Conservation (phyloP, 1,140 invertebrate genomes). For the Magallana angulata region DNA sequence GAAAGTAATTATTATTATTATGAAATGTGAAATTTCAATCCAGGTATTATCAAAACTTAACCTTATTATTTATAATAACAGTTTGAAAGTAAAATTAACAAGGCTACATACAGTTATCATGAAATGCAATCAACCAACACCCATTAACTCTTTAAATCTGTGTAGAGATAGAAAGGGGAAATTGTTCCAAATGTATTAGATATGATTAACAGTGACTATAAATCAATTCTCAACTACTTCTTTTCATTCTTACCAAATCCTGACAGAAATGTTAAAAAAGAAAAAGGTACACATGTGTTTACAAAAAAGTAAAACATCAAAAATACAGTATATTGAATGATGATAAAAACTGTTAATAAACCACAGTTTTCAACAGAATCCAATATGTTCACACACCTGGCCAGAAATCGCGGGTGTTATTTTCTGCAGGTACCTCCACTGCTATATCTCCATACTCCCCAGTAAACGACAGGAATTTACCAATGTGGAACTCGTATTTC, state of each 20-base stretch:
- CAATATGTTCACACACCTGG: conserved; percentile 26
- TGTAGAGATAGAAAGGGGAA: neutral
- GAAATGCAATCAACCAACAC: neutral
- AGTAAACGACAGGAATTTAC: conserved; percentile 63
- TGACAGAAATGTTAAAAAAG: neutral
- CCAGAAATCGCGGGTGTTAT: conserved; percentile 43
- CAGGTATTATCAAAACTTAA: neutral
- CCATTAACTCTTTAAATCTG: neutral
- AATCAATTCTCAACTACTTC: neutral
- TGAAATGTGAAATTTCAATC: too few relatives aligned
- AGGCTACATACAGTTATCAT: too few relatives aligned
- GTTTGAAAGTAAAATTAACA: neutral
- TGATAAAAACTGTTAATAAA: neutral
- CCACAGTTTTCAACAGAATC: neutral
- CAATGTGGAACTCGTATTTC: conserved; percentile 62
- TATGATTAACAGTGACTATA: neutral
- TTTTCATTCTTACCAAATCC: neutral
- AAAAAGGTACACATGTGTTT: neutral
- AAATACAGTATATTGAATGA: neutral
- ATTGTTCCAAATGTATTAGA: neutral
- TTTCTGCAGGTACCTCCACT: conserved; percentile 68
- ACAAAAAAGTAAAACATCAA: neutral
- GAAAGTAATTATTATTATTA: too few relatives aligned
- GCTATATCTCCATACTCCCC: conserved; percentile 67
- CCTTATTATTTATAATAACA: neutral